phyloP scores from a whole-genome alignment of 64 coral and sea anemone species.

The Actinia equina region DNA sequence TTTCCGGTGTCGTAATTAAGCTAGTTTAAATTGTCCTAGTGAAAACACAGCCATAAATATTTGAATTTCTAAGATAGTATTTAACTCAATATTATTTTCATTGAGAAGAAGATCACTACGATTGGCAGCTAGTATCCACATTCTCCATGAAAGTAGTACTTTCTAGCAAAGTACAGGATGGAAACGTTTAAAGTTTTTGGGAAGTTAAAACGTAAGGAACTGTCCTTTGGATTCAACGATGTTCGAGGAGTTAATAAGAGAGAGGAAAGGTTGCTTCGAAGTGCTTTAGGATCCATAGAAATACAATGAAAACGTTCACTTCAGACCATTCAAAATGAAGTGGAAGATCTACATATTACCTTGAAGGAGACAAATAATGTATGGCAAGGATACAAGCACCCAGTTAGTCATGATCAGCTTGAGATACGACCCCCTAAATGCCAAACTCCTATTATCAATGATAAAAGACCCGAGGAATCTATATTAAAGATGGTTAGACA shows the following conservation, averaged over 20 bases:
- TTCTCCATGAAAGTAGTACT: too few relatives aligned
- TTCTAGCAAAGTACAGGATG: neutral
- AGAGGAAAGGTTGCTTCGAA: slow-evolving; percentile 18
- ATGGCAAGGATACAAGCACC: neutral
- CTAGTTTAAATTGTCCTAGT: too few relatives aligned
- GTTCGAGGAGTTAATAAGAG: neutral
- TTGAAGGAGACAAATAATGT: slow-evolving; percentile 12
- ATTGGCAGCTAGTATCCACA: too few relatives aligned
- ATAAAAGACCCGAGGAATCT: neutral
- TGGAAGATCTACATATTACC: neutral
- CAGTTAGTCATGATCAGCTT: neutral
- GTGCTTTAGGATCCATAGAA: slow-evolving; percentile 4
- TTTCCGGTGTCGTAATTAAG: too few relatives aligned
- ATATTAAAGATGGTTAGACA: neutral
- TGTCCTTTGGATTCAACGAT: neutral
- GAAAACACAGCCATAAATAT: too few relatives aligned
- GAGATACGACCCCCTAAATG: neutral
- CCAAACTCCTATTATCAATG: neutral
- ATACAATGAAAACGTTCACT: neutral
- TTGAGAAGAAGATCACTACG: neutral
- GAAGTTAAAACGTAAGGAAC: slow-evolving; percentile 3
- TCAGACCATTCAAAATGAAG: neutral
- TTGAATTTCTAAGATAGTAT: too few relatives aligned
- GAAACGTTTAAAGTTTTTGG: slow-evolving; percentile 19
- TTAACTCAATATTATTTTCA: neutral